Evolutionary conservation across 1,140 invertebrate genomes (phyloP).

Genomic region (Lasaia peninsularis): DNA sequence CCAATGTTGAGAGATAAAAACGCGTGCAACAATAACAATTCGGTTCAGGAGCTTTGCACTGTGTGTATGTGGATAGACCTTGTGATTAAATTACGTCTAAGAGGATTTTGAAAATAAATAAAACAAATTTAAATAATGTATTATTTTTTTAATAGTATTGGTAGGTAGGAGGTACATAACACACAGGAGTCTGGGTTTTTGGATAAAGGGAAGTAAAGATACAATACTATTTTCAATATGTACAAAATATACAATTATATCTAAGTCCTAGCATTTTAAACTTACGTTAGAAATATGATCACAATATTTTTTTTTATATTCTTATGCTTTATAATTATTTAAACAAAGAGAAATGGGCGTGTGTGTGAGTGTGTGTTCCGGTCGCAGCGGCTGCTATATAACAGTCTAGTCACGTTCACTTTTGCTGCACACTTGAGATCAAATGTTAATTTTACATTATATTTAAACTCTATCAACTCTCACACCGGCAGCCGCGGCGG

Average conservation of each 20-base stretch:
- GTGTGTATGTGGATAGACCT: too few relatives aligned
- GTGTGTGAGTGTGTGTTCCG: slow-evolving; percentile 30
- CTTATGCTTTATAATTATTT: slow-evolving; percentile 46
- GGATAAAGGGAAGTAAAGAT: slow-evolving; percentile 75
- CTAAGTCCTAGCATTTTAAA: slow-evolving; percentile 69
- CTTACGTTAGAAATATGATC: slow-evolving; percentile 77
- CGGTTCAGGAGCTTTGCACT: too few relatives aligned
- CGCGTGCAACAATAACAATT: too few relatives aligned
- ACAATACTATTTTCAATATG: slow-evolving; percentile 79
- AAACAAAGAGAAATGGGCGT: slow-evolving; percentile 35
- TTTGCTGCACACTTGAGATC: slow-evolving; percentile 76
- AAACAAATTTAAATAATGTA: slow-evolving; percentile 58
- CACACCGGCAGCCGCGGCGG: slow-evolving; percentile 54
- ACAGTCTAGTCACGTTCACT: slow-evolving; percentile 63
- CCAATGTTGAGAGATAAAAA: too few relatives aligned
- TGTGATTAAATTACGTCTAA: too few relatives aligned
- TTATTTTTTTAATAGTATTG: slow-evolving; percentile 79
- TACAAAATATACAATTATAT: slow-evolving; percentile 79
- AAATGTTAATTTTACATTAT: slow-evolving; percentile 74
- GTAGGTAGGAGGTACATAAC: slow-evolving; percentile 79
- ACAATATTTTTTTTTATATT: slow-evolving; percentile 70
- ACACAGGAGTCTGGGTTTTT: slow-evolving; percentile 77
- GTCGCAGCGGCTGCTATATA: slow-evolving; percentile 48
- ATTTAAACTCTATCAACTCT: slow-evolving; percentile 64
- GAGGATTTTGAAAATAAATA: slow-evolving; percentile 15